A percentile compares a stretch with the other conserved stretches of the same genome.
These are phyloP conservation scores for Megathymus violae DNA, from an alignment of 1,140 invertebrate species.

Conservation along the genomic window DNA sequence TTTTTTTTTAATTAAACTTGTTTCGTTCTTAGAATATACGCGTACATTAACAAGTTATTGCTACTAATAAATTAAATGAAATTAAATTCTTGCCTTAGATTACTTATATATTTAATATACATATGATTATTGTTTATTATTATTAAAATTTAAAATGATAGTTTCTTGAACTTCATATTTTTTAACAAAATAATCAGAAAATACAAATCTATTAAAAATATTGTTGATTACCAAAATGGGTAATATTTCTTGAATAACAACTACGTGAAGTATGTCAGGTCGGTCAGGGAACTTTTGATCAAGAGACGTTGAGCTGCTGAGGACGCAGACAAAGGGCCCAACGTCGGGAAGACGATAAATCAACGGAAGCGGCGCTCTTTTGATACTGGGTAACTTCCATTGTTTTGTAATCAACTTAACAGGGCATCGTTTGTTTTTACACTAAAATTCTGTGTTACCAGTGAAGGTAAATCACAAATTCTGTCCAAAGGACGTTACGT, in stretches of 20 bases:
- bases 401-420: constrained; percentile 57
- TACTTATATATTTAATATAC: too few species aligned
- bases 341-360: constrained; percentile 64
- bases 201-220: neutral
- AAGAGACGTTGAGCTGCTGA: constrained; percentile 47
- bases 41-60: too few species aligned
- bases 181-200: too few species aligned
- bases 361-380: constrained; percentile 64
- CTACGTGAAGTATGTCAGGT: neutral
- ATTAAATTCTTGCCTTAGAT: too few species aligned
- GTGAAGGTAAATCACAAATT: too few species aligned
- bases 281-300: constrained; percentile 53
- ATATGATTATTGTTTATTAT: too few species aligned
- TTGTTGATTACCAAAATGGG: neutral
- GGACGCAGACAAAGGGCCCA: constrained; percentile 59
- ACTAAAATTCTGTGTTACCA: constrained; percentile 6
- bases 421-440: constrained; percentile 12
- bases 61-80: too few species aligned
- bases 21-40: too few species aligned
- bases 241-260: neutral
- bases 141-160: too few species aligned
- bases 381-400: constrained; percentile 54
- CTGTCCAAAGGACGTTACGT: too few species aligned
- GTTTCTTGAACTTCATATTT: too few species aligned
- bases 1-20: too few species aligned